Conservation (phyloP, 2,113 vertebrate genomes). For the Caretta caretta region DNA sequence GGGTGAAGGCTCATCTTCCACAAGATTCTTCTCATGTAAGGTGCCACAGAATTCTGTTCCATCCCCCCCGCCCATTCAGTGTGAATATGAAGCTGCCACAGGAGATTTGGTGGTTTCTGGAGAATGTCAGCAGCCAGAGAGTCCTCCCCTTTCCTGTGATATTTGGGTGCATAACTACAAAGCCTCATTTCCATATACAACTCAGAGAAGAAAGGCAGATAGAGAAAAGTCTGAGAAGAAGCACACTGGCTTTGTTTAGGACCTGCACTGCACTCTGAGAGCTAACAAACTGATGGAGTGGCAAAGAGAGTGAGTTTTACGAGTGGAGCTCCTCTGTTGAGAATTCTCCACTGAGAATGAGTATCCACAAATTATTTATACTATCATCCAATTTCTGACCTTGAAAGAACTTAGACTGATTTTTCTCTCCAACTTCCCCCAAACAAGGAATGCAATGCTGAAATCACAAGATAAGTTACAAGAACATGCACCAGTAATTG, state of each 20-base stretch:
- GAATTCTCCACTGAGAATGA: background rate
- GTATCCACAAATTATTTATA: background rate
- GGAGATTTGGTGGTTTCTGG: background rate
- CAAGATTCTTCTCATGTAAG: background rate
- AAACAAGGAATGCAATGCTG: background rate
- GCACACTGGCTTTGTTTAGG: background rate
- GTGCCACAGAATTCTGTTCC: rapidly evolving
- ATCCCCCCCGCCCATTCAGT: background rate
- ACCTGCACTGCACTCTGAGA: background rate
- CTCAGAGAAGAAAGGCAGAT: background rate
- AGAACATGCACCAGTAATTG: background rate
- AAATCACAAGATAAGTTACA: background rate
- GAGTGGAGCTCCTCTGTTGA: background rate
- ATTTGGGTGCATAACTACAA: background rate
- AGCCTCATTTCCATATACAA: background rate
- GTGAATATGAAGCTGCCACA: background rate
- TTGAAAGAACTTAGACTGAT: rapidly evolving
- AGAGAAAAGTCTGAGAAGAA: background rate
- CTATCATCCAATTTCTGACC: background rate
- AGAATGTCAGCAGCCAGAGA: background rate
- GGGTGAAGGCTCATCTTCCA: background rate
- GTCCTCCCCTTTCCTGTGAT: background rate
- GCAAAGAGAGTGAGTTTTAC: background rate
- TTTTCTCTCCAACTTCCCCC: background rate
- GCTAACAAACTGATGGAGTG: background rate